Evolutionary conservation across 1,140 invertebrate species (phyloP), one percentile per base, ranked within the genome.

Genomic region (Campodea augens): DNA sequence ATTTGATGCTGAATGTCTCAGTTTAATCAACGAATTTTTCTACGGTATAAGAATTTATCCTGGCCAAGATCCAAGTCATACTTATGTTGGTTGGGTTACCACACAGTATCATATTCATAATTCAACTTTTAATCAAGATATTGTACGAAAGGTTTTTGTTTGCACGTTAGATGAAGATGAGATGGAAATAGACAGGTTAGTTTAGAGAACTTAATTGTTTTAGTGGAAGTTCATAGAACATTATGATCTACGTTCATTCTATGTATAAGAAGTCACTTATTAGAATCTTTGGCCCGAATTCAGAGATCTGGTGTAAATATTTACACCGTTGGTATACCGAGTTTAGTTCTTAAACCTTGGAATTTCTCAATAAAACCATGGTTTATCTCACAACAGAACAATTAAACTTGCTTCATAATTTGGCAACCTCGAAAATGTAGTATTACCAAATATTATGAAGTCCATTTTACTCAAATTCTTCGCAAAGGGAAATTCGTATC

Each of bases 31-130:
- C 59, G 93, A 98, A 64, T 98, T 97, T 63, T 96, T 92, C 64
- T 98, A 95, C 57, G 90, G 88, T 15, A 66, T 80, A 10, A 60
- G 89, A 41, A 86, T 96, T 41, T 96, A 88, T 58, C 90, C 91
- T 29, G 91, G 91, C 41, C 93, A 98, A 67, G 95, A 99, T 63
- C 92, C 93, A 0, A 81, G 84, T 1, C 89, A 97, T 56, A 84
- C 95, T 20, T 98, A 89, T 61, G 81, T 98, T 3, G 96, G 96
- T n/a, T 99, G 95, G 96, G 91, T 98, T 10, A 98, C 92, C 0
- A 91, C 93, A 0, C 89, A 95, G 55, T 99, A 95, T 60, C 84
- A 90, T 60, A 65, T 84, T 25, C 81, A 86, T 55, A 83, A 78
- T n/a, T 79, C 78, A 49, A 77, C 83, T 46, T 98, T 96, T 62